Evolutionary conservation across 2,797 vertebrate genomes (phyloP).

Genomic region (Anabacerthia variegaticeps): DNA sequence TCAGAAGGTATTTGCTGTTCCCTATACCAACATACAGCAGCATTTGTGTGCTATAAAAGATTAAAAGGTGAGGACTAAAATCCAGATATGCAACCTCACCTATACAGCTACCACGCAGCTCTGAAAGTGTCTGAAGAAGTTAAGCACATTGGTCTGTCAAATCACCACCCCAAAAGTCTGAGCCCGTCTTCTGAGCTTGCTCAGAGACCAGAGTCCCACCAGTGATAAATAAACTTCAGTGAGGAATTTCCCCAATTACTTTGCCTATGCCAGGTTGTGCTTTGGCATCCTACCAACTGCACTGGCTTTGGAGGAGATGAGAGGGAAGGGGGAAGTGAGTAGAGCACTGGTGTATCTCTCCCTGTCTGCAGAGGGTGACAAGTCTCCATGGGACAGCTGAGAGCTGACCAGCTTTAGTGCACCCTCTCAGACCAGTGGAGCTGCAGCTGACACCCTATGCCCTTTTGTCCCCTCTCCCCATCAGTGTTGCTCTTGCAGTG

Average conservation of each 20-base stretch:
- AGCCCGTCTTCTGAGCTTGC: background rate
- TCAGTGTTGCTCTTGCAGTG: too few species aligned
- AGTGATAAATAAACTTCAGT: background rate
- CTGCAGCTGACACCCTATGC: background rate
- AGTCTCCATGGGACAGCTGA: background rate
- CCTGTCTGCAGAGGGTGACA: background rate
- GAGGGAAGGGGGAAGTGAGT: background rate
- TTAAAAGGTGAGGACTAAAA: background rate
- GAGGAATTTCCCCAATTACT: background rate
- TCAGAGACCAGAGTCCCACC: background rate
- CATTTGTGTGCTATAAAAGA: background rate
- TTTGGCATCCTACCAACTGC: background rate
- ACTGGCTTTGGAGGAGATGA: background rate
- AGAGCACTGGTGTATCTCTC: background rate
- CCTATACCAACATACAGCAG: background rate
- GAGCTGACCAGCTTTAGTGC: rapidly evolving
- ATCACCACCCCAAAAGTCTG: background rate
- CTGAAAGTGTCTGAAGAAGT: background rate
- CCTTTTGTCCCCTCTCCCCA: background rate
- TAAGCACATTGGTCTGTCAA: background rate
- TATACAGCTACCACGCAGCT: background rate
- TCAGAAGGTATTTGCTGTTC: background rate
- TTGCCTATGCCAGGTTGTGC: background rate
- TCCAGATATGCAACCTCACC: background rate
- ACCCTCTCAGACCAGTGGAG: background rate